Percentiles rank a stretch among this genome's conserved stretches.
phyloP scores from a whole-genome alignment of 2,797 vertebrate genomes.

The Enteromius treurensis region DNA sequence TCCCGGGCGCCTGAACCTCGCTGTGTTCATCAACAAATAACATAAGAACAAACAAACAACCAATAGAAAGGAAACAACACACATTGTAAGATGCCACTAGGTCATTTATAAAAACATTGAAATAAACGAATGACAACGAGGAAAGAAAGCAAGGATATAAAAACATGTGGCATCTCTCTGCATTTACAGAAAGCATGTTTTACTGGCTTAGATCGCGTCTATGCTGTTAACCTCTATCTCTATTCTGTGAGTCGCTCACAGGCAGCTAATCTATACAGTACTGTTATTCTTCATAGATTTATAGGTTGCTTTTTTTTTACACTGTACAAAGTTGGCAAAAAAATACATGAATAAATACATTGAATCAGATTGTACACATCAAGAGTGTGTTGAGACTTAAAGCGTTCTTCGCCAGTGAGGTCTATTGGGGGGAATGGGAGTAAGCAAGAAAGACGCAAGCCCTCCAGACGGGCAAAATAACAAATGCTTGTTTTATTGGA shows the following conservation, averaged over 20 bases:
- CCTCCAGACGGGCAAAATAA: constrained; percentile 35
- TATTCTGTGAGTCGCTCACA: constrained; percentile 83
- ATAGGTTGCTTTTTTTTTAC: constrained; percentile 81
- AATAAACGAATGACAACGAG: constrained; percentile 61
- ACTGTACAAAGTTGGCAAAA: constrained; percentile 88
- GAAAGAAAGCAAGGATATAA: constrained; percentile 74
- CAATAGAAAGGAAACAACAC: constrained; percentile 65
- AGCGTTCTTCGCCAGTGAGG: constrained; percentile 73
- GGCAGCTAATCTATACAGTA: constrained; percentile 89
- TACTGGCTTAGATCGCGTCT: constrained; percentile 81
- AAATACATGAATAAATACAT: constrained; percentile 83
- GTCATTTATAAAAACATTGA: constrained; percentile 65
- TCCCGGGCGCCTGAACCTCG: constrained; percentile 82
- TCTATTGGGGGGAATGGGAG: constrained; percentile 66
- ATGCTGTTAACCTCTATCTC: constrained; percentile 76
- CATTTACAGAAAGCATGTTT: constrained; percentile 79
- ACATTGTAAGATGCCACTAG: constrained; percentile 74
- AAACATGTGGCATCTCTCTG: constrained; percentile 71
- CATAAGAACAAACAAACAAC: constrained; percentile 68
- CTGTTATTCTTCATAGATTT: constrained; percentile 83
- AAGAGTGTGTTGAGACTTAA: constrained; percentile 78
- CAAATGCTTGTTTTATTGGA: constrained; percentile 10
- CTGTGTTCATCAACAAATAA: constrained; percentile 78
- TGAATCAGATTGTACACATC: constrained; percentile 82
- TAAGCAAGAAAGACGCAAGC: constrained; percentile 54